These are phyloP conservation scores for Phodopus roborovskii DNA, from an alignment of 2,113 vertebrate genomes.

Conservation along the genomic window DNA sequence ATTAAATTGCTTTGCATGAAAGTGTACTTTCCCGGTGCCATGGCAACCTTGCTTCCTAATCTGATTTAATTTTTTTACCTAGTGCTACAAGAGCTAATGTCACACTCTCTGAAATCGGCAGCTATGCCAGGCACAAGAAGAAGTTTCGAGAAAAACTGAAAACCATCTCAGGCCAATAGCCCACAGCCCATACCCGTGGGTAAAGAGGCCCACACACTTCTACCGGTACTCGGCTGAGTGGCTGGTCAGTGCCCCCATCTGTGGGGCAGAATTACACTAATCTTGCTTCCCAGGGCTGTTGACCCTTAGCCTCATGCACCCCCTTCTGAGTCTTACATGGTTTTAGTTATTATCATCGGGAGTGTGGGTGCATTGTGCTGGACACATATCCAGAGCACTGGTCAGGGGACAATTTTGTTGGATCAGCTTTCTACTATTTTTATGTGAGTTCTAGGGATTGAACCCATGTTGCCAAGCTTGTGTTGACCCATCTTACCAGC, in stretches of 20 bases:
- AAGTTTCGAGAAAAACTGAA: background rate
- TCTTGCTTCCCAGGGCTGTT: fast-evolving
- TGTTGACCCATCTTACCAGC: no score
- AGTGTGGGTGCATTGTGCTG: background rate
- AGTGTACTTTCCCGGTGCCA: slow-evolving; percentile 79
- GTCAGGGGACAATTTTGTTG: background rate
- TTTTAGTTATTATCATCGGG: background rate
- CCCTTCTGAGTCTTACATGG: fast-evolving
- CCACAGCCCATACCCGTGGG: fast-evolving
- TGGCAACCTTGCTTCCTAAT: slow-evolving; percentile 83
- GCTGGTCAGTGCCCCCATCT: background rate
- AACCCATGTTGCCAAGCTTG: background rate
- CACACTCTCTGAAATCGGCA: slow-evolving; percentile 71
- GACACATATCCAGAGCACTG: background rate
- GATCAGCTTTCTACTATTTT: no score
- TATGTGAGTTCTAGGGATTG: background rate
- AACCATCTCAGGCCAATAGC: background rate
- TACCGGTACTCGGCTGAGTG: fast-evolving
- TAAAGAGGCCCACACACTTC: fast-evolving
- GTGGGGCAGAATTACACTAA: background rate
- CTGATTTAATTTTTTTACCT: slow-evolving; percentile 80
- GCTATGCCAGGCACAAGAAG: slow-evolving; percentile 1
- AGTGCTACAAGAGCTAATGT: slow-evolving; percentile 70
- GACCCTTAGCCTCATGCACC: background rate
- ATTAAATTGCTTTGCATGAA: slow-evolving; percentile 84